A percentile compares a stretch with the other conserved stretches of the same genome.
Evolutionary conservation across 2,888 invertebrate species (phyloP).

Genomic region (Lapara coniferarum): DNA sequence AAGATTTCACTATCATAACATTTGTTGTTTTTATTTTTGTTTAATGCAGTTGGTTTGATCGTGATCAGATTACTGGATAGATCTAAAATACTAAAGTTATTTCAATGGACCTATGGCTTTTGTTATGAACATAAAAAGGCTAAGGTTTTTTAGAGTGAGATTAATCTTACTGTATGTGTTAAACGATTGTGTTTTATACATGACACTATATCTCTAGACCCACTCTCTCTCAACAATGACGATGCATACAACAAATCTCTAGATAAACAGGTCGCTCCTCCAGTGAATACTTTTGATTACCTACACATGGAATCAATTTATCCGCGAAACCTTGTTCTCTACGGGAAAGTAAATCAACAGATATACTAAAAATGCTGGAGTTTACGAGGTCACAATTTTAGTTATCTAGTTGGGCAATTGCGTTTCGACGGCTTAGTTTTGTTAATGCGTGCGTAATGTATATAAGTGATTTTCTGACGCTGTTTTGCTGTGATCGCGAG

Average conservation of each 20-base stretch:
- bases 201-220: neutral
- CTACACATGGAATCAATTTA: neutral
- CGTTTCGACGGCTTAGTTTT: neutral
- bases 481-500: constrained; percentile 20
- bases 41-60: neutral
- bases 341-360: constrained; percentile 5
- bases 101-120: neutral
- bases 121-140: no score
- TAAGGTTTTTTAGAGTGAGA: no score
- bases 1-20: constrained; percentile 8
- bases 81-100: neutral
- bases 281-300: neutral
- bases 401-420: constrained; percentile 5
- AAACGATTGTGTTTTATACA: no score
- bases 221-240: neutral
- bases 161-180: no score
- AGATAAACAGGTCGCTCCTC: neutral
- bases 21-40: neutral
- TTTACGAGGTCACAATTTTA: constrained; percentile 7
- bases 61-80: neutral
- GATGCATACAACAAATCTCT: neutral
- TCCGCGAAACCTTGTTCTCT: constrained; percentile 9
- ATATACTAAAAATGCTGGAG: neutral
- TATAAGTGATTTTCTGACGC: constrained; percentile 8
- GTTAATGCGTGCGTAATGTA: constrained; percentile 13